Evolutionary conservation across 1,140 invertebrate species (phyloP).

Genomic region (honey bee (Apis mellifera)): DNA sequence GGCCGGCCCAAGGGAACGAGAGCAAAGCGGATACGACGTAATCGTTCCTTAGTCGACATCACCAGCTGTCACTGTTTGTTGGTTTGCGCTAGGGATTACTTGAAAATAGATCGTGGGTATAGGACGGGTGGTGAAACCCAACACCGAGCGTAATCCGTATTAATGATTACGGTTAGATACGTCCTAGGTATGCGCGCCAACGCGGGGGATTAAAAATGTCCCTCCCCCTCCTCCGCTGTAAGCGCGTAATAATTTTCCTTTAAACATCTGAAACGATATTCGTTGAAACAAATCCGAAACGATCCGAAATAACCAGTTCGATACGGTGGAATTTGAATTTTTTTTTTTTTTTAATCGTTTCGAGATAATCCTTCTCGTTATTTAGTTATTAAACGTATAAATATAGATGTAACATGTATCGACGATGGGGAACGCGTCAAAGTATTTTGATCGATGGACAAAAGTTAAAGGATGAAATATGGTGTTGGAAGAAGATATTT

Average conservation of each 20-base stretch:
- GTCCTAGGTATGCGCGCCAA: background rate
- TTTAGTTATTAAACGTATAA: too few relatives aligned
- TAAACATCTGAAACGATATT: background rate
- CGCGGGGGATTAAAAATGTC: conserved; percentile 18
- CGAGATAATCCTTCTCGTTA: too few relatives aligned
- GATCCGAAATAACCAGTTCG: too few relatives aligned
- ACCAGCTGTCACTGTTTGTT: conserved; percentile 78
- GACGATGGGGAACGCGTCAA: too few relatives aligned
- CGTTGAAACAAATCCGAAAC: too few relatives aligned
- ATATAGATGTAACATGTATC: too few relatives aligned
- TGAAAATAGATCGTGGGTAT: conserved; percentile 75
- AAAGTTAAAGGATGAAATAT: too few relatives aligned
- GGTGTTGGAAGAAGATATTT: too few relatives aligned
- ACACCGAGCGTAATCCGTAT: conserved; percentile 75
- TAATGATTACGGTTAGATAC: conserved; percentile 69
- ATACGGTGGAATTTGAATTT: too few relatives aligned
- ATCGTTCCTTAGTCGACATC: conserved; percentile 45
- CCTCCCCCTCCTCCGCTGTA: background rate
- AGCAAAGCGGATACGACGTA: conserved; percentile 60
- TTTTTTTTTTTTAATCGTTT: too few relatives aligned
- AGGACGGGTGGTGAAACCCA: conserved; percentile 69
- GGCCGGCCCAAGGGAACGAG: conserved; percentile 17
- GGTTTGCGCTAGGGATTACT: conserved; percentile 78
- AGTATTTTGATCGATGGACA: too few relatives aligned
- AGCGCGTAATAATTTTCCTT: background rate